Conservation (phyloP, 2,888 invertebrate genomes). For the Folsomia candida region DNA sequence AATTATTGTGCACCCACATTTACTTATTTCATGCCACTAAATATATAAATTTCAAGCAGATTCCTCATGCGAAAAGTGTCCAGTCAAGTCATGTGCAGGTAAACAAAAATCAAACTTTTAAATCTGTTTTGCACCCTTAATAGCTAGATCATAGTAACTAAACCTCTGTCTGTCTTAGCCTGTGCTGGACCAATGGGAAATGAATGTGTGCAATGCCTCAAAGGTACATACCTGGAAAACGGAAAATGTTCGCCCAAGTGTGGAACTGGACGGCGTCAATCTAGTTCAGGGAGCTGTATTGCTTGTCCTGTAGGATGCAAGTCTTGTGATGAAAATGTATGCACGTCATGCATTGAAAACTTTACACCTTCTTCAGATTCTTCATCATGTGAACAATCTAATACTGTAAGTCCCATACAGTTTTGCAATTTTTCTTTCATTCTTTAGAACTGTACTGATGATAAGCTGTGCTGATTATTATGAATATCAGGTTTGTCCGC, state of each 20-base stretch:
- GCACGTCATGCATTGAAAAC: conserved; percentile 33
- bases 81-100: conserved; percentile 65
- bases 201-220: conserved; percentile 45
- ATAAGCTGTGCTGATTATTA: too few species aligned
- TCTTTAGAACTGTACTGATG: too few species aligned
- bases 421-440: background rate
- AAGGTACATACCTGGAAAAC: conserved; percentile 34
- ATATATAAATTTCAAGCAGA: too few species aligned
- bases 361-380: conserved; percentile 27
- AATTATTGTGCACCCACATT: too few species aligned
- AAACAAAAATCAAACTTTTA: too few species aligned
- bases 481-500: conserved; percentile 41
- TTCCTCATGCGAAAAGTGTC: conserved; percentile 80
- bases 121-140: too few species aligned
- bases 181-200: conserved; percentile 59
- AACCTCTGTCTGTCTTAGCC: too few species aligned
- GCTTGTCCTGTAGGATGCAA: conserved; percentile 38
- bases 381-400: conserved; percentile 25
- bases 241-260: conserved; percentile 37
- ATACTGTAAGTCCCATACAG: conserved; percentile 24
- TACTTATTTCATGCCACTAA: too few species aligned
- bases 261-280: conserved; percentile 32
- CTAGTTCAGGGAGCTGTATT: conserved; percentile 26
- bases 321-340: conserved; percentile 38
- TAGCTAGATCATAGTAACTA: too few species aligned